A percentile compares a stretch with the other conserved stretches of the same genome.
Conservation (phyloP, 2,797 vertebrate genomes). For the Fistularia tabacaria region DNA sequence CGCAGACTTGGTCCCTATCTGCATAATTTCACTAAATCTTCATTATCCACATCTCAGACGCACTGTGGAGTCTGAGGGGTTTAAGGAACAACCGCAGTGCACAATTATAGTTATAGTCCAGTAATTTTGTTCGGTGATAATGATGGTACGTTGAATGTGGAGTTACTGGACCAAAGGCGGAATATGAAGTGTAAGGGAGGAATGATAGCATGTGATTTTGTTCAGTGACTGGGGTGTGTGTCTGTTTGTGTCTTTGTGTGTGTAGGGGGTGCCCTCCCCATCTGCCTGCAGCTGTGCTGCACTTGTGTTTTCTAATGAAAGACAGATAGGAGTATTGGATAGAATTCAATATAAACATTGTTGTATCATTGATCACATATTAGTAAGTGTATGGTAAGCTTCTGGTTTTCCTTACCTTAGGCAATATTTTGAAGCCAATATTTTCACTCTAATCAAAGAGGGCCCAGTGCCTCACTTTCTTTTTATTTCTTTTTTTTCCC, state of each 20-base stretch:
- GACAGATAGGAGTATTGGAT: conserved; percentile 37
- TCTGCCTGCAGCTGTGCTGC: conserved; percentile 25
- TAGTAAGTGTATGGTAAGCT: conserved; percentile 25
- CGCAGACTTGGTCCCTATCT: conserved; percentile 50
- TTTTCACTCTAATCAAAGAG: conserved; percentile 1
- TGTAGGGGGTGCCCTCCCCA: conserved; percentile 10
- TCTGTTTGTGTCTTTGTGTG: not conserved
- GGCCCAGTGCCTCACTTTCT: not conserved
- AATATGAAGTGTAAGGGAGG: conserved; percentile 16
- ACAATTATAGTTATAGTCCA: conserved; percentile 47
- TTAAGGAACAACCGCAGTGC: conserved; percentile 29
- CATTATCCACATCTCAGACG: conserved; percentile 53
- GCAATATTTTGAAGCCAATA: conserved; percentile 18
- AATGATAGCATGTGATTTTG: conserved; percentile 24
- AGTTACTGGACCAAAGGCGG: conserved; percentile 19
- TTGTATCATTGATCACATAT: conserved; percentile 53
- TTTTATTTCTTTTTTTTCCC: conserved; percentile 22
- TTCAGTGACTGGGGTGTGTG: too few species aligned
- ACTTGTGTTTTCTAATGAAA: conserved; percentile 52
- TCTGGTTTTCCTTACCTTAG: conserved; percentile 24
- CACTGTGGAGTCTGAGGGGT: conserved; percentile 36
- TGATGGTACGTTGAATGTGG: conserved; percentile 20
- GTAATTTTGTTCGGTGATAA: conserved; percentile 53
- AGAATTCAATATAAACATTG: conserved; percentile 44
- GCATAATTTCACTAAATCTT: conserved; percentile 64